Evolutionary conservation across 1,140 invertebrate species (phyloP).

Genomic region (Cylas formicarius): DNA sequence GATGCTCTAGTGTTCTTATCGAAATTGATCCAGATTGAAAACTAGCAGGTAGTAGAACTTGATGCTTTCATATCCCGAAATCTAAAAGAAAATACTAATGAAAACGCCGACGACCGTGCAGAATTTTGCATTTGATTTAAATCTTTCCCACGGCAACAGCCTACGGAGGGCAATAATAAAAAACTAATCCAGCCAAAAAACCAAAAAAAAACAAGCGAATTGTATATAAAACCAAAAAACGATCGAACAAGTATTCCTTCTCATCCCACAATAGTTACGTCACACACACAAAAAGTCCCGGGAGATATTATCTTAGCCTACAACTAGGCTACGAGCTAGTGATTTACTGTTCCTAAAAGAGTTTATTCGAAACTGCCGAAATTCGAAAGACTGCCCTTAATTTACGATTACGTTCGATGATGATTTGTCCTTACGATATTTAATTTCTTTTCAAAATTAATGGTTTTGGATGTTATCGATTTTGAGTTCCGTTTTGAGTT

Average conservation of each 20-base stretch:
- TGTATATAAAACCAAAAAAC: constrained; percentile 30
- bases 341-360: constrained; percentile 43
- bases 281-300: constrained; percentile 29
- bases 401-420: constrained; percentile 34
- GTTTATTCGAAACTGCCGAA: constrained; percentile 41
- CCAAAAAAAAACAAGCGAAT: constrained; percentile 22
- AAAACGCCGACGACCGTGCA: too few species aligned
- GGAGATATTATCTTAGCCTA: constrained; percentile 32
- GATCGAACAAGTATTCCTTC: constrained; percentile 34
- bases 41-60: too few species aligned
- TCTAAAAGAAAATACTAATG: too few species aligned
- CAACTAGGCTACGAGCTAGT: constrained; percentile 35
- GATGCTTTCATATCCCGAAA: too few species aligned
- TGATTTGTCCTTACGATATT: constrained; percentile 27
- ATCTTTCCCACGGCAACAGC: too few species aligned
- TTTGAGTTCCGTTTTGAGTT: constrained; percentile 24
- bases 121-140: too few species aligned
- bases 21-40: too few species aligned
- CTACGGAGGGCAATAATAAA: too few species aligned
- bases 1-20: too few species aligned
- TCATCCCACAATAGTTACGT: constrained; percentile 36
- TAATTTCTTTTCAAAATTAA: constrained; percentile 42
- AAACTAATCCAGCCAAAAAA: too few species aligned
- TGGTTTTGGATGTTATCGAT: constrained; percentile 35
- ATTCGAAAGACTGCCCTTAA: constrained; percentile 43